Evolutionary conservation across 2,113 vertebrate species (phyloP), one percentile per base, ranked within the genome.

Genomic region (Chaetodon trifascialis): DNA sequence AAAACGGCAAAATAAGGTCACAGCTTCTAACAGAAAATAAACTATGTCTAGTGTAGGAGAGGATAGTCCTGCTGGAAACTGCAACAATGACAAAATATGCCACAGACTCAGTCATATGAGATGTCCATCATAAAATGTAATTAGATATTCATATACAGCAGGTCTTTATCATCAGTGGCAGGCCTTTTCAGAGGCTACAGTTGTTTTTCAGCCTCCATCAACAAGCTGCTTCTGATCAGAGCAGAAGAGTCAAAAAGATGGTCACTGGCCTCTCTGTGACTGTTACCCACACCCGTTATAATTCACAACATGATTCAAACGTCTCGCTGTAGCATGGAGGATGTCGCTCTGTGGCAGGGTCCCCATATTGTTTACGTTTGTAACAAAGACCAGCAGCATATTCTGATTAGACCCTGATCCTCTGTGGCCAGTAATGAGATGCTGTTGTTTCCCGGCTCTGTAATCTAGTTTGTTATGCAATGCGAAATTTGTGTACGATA

Each of bases 351-450:
- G 56, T 55, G 23, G 30, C 58, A 7, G n/a, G n/a, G n/a, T 72
- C 73, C 80, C 75, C 87, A 88, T 81, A 86, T 75, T 91, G 78
- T 76, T 56, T 55, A 30, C 55, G 87, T 87, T 87, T 84, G 52
- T 62, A 59, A 66, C 66, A 85, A 85, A 82, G 76, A 83, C 83
- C 70, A 79, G 88, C 84, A 80, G 75, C 84, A 47, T 64, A 81
- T 85, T 90, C 66, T 83, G 81, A 86, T 88, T 83, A 76, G 51
- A 76, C 16, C 40, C 65, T 25, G 77, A 82, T 79, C 76, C 64
- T 85, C 66, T 86, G 84, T 40, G 70, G 76, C 62, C 79, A 59
- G 63, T 77, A 90, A 86, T 78, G 72, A 77, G 54, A 88, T 76
- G 72, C 51, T 83, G 77, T 82, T 86, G 67, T 64, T 56, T 46